These are phyloP conservation scores for Meteorus colon DNA, from an alignment of 2,888 invertebrate genomes.

Conservation along the genomic window DNA sequence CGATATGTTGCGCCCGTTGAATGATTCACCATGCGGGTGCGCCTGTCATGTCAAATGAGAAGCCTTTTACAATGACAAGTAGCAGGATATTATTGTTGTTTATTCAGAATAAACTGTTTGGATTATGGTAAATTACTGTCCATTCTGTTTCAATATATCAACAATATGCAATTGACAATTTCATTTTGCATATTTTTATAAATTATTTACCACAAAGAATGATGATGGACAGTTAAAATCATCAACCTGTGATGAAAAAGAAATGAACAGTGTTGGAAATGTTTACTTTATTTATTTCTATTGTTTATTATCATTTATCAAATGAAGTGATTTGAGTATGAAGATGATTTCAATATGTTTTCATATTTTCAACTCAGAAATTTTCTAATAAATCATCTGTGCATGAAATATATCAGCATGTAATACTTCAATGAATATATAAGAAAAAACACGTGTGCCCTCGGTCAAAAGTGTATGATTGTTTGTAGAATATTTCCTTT, in stretches of 20 bases:
- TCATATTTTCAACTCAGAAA: too few relatives aligned
- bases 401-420: too few relatives aligned
- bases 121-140: background rate
- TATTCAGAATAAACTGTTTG: background rate
- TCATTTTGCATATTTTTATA: background rate
- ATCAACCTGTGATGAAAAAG: background rate
- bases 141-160: background rate
- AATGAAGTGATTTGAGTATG: too few relatives aligned
- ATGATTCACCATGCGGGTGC: constrained; percentile 21
- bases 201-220: background rate
- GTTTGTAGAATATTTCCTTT: background rate
- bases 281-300: background rate
- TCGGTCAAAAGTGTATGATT: constrained; percentile 26
- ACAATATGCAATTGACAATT: background rate
- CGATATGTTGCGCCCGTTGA: background rate
- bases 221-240: background rate
- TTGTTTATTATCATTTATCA: background rate
- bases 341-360: too few relatives aligned
- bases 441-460: too few relatives aligned
- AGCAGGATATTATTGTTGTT: background rate
- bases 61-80: background rate
- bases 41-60: constrained; percentile 2
- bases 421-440: too few relatives aligned
- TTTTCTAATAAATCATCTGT: too few relatives aligned
- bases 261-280: background rate